These are phyloP conservation scores for Augochlora pura DNA, from an alignment of 1,140 invertebrate species.

Conservation along the genomic window DNA sequence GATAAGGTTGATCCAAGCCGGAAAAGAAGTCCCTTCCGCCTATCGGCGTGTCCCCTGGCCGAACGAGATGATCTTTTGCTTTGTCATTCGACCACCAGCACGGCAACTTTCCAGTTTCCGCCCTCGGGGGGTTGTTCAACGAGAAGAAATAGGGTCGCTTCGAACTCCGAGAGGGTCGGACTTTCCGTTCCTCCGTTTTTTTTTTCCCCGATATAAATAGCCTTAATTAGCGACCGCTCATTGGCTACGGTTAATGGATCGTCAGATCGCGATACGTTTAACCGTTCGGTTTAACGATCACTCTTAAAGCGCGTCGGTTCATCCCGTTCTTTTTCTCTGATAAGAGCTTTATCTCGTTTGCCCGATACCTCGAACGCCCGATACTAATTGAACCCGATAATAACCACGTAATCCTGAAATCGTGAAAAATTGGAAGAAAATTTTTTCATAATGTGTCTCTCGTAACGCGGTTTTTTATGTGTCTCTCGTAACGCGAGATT, in stretches of 20 bases:
- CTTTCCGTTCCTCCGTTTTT: slow-evolving; percentile 52
- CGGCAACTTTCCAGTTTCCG: slow-evolving; percentile 54
- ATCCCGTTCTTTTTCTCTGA: slow-evolving; percentile 24
- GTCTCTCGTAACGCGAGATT: no score
- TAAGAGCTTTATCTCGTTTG: neutral
- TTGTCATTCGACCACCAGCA: slow-evolving; percentile 47
- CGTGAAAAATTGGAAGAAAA: no score
- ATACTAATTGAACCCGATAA: neutral
- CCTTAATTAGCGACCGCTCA: slow-evolving; percentile 66
- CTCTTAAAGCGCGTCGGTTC: slow-evolving; percentile 43
- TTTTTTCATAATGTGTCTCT: no score
- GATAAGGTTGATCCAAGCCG: slow-evolving; percentile 25
- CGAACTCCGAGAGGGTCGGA: slow-evolving; percentile 21
- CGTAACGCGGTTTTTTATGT: no score
- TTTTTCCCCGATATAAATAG: slow-evolving; percentile 65
- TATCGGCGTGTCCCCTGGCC: slow-evolving; percentile 5
- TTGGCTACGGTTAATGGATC: slow-evolving; percentile 66
- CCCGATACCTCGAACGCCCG: neutral
- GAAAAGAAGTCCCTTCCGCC: slow-evolving; percentile 6
- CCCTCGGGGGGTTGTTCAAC: slow-evolving; percentile 47
- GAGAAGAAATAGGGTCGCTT: slow-evolving; percentile 36
- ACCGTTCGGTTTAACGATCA: slow-evolving; percentile 29
- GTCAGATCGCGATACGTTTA: slow-evolving; percentile 56
- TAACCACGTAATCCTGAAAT: neutral
- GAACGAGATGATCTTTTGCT: slow-evolving; percentile 53